These are phyloP conservation scores for Petrocephalus microphthalmus DNA, from an alignment of 2,113 vertebrate species.

Conservation along the genomic window DNA sequence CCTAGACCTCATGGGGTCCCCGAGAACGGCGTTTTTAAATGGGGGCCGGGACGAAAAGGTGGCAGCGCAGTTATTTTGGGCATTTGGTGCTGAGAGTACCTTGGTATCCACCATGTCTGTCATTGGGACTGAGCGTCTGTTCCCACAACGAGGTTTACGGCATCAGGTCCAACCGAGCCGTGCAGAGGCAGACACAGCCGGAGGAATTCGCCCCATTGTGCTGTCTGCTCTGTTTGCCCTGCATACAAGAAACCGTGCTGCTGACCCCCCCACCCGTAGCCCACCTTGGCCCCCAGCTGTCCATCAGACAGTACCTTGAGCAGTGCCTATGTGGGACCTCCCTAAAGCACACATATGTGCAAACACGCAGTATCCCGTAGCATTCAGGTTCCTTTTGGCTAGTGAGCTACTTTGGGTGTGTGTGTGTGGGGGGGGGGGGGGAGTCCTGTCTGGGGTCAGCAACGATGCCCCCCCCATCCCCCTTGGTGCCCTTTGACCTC, in stretches of 20 bases:
- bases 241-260: neutral
- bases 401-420: neutral
- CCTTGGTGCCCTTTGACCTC: slow-evolving; percentile 26
- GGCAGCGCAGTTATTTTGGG: neutral
- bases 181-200: neutral
- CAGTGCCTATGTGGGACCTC: neutral
- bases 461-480: neutral
- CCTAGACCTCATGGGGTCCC: neutral
- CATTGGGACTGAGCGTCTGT: neutral
- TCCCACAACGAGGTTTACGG: neutral
- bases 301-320: neutral
- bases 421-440: neutral
- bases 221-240: neutral
- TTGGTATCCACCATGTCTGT: neutral
- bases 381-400: neutral
- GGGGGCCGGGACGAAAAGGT: neutral
- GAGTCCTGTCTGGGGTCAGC: slow-evolving; percentile 18
- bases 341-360: neutral
- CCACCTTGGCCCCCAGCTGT: neutral
- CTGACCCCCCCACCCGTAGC: neutral
- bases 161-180: neutral
- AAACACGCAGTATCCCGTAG: slow-evolving; percentile 9
- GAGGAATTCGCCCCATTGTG: neutral
- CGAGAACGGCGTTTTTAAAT: neutral
- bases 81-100: neutral